Conservation (phyloP, 2,113 vertebrate species). For the Copsychus sechellarum region DNA sequence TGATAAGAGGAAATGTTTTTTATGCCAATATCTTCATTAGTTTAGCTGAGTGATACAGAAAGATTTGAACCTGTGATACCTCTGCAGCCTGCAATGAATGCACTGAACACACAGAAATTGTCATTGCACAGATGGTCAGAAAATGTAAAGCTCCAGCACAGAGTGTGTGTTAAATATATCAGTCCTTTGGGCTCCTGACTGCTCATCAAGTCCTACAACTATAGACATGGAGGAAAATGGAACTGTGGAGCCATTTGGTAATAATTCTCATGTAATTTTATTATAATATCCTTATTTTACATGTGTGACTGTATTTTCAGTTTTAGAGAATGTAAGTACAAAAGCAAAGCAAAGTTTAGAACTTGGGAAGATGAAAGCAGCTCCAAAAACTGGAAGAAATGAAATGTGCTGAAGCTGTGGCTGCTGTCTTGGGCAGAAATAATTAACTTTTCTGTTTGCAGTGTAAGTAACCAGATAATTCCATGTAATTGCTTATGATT, state of each 20-base stretch:
- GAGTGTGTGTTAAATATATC: not conserved
- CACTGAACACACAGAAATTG: not conserved
- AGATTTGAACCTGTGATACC: not conserved
- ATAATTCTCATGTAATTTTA: not conserved
- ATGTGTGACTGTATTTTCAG: not conserved
- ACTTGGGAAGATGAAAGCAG: not conserved
- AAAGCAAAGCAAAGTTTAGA: conserved; percentile 3
- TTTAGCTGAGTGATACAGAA: not conserved
- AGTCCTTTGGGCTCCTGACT: not conserved
- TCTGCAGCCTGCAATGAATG: not conserved
- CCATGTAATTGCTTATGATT: conserved; percentile 48
- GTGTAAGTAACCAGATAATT: conserved; percentile 50
- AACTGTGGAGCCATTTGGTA: not conserved
- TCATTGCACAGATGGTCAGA: not conserved
- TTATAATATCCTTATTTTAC: not conserved
- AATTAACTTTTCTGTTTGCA: conserved; percentile 28
- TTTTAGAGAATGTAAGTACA: not conserved
- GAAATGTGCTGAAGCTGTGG: not conserved
- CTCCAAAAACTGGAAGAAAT: not conserved
- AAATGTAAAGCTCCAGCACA: not conserved
- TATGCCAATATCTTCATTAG: not conserved
- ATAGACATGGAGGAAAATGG: not conserved
- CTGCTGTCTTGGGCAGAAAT: conserved; percentile 9
- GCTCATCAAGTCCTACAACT: not conserved
- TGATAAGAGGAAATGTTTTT: not conserved